Evolutionary conservation across 2,113 vertebrate species (phyloP), one percentile per base, ranked within the genome.

Genomic region (Microcebus jonahi): DNA sequence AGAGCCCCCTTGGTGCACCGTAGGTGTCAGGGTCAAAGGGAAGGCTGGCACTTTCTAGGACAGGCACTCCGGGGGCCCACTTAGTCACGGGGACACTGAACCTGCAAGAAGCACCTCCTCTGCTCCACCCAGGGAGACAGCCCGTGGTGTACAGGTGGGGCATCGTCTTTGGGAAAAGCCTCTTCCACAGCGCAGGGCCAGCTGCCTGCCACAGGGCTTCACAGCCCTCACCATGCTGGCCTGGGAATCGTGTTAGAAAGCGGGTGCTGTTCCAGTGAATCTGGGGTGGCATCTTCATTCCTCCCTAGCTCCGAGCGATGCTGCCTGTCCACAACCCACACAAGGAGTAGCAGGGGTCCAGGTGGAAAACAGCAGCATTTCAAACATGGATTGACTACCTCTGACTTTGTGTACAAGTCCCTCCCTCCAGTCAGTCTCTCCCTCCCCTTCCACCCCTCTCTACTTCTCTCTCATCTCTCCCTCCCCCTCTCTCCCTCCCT

Each of bases 281-380:
- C 18, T 31, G n/a, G 88, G 88, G 25, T 7, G 18, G 68, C 25
- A n/a, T n/a, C 68, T 55, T 20, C 67, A 17, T 29, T n/a, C n/a
- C 48, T 27, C 7, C 27, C 18, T 6, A 2, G 13, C 9, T 15
- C 11, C 17, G 0, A 21, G 21, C 1, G 0, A 1, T 23, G 34
- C 77, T 17, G 14, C 29, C 21, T 59, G 4, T 21, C 91, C 82
- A 65, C 53, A 21, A 3, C 12, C 11, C n/a, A 8, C 11, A 6
- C 45, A 20, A 20, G 53, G 59, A 10, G n/a, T 42, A 0, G 39
- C 34, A 0, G 36, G 20, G 17, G 20, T 18, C 65, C 11, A 36
- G 14, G 0, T 5, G 27, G 13, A 84, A 63, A 86, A 68, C 4
- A 2, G 21, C 48, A 17, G 65, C 1, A 0, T 65, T 14, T 36